A percentile compares a stretch with the other conserved stretches of the same genome.
Evolutionary conservation across 2,888 invertebrate species (phyloP).

Genomic region (Sthenelais limicola): DNA sequence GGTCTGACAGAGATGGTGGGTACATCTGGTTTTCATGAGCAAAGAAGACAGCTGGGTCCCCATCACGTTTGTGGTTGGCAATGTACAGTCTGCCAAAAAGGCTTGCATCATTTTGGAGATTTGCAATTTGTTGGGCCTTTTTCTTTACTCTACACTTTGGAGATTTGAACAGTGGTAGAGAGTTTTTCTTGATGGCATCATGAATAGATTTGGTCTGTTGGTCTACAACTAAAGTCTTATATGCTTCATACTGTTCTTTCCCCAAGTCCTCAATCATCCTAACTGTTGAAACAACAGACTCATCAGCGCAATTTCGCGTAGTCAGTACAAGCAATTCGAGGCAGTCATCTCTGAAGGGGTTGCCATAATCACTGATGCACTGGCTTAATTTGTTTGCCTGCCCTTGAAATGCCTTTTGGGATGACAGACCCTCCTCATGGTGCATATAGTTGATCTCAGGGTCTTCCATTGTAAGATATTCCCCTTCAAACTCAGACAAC

Average conservation of each 20-base stretch:
- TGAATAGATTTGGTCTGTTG: not conserved
- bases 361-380: not conserved
- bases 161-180: not conserved
- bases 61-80: conserved; percentile 20
- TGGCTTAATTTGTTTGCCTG: not conserved
- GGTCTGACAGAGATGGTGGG: conserved; percentile 15
- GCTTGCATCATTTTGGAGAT: not conserved
- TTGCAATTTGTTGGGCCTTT: conserved; percentile 1
- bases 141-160: not conserved
- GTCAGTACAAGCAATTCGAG: not conserved
- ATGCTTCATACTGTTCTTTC: too few species aligned
- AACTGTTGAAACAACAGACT: not conserved
- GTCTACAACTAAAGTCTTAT: not conserved
- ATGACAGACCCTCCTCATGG: too few species aligned
- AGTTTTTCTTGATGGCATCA: not conserved
- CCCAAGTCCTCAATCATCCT: too few species aligned
- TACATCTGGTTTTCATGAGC: conserved; percentile 12
- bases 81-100: conserved; percentile 24
- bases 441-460: too few species aligned
- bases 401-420: not conserved
- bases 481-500: too few species aligned
- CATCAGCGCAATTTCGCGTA: not conserved
- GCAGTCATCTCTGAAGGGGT: not conserved
- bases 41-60: conserved; percentile 8
- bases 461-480: too few species aligned